Evolutionary conservation across 2,113 vertebrate species (phyloP).

Genomic region (Oceanites oceanicus): DNA sequence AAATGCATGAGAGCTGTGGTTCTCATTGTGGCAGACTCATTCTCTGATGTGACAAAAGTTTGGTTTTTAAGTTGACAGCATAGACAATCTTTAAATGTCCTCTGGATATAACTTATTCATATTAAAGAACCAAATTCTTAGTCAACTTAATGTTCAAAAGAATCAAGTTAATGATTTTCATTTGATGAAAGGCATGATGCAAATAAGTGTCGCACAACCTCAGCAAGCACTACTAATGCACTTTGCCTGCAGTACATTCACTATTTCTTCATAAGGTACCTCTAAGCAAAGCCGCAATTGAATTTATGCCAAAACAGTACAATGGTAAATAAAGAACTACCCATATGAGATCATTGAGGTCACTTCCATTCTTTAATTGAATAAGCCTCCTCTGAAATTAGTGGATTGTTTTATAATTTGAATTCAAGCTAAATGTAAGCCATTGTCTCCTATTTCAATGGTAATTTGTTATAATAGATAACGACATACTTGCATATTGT

Average conservation of each 20-base stretch:
- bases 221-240: neutral
- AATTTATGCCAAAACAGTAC: neutral
- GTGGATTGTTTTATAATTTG: neutral
- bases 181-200: neutral
- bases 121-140: neutral
- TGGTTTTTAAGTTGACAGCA: neutral
- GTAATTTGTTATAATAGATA: neutral
- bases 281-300: neutral
- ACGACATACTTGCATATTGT: neutral
- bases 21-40: neutral
- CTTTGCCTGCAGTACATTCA: neutral
- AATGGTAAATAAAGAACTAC: neutral
- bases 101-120: neutral
- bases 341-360: neutral
- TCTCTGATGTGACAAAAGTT: neutral
- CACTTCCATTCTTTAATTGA: neutral
- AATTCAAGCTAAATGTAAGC: neutral
- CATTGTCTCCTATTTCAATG: neutral
- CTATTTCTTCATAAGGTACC: neutral
- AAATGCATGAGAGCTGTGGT: neutral
- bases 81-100: neutral
- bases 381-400: neutral
- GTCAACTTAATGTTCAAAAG: neutral
- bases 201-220: neutral
- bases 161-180: neutral